phyloP scores from a whole-genome alignment of 2,113 vertebrate genomes.

The Raja brachyura region DNA sequence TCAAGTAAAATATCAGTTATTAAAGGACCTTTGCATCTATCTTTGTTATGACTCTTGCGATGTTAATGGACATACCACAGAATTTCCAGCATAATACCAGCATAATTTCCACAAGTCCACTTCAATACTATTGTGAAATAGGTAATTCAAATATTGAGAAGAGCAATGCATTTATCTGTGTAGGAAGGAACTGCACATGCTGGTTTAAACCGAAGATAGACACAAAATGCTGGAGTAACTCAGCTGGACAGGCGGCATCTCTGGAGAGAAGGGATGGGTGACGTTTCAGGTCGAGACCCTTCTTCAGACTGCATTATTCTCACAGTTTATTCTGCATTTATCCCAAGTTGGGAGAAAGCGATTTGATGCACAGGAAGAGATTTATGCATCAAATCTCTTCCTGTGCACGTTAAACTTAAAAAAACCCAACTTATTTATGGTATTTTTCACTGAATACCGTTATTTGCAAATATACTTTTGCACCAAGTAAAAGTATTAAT shows the following conservation, averaged over 20 bases:
- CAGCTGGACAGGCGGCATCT: no score
- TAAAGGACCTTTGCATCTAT: neutral
- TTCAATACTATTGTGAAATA: neutral
- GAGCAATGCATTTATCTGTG: neutral
- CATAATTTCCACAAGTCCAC: no score
- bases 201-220: no score
- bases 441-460: neutral
- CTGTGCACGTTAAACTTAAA: neutral
- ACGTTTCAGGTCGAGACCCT: no score
- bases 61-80: neutral
- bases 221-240: no score
- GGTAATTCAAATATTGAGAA: neutral
- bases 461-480: neutral
- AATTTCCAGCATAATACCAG: no score
- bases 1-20: neutral
- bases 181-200: no score
- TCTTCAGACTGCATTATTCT: no score
- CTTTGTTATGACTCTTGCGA: neutral
- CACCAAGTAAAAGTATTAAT: neutral
- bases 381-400: neutral
- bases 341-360: neutral
- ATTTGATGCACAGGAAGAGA: no score
- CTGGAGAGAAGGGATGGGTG: no score
- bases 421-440: neutral
- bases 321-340: neutral